These are phyloP conservation scores for Rhea pennata DNA, from an alignment of 2,113 vertebrate species.

Conservation along the genomic window DNA sequence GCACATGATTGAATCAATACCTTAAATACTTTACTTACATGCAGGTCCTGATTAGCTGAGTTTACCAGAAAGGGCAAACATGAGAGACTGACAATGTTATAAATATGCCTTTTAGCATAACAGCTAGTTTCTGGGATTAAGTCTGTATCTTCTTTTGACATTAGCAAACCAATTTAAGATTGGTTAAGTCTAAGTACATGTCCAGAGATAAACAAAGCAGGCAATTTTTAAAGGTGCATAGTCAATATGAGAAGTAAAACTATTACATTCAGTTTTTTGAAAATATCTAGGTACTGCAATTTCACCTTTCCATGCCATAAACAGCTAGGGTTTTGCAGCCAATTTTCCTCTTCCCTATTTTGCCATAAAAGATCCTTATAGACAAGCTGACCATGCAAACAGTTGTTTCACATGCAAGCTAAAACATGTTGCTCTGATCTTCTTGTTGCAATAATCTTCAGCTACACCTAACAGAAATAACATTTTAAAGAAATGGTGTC, in stretches of 20 bases:
- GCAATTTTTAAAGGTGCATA: neutral
- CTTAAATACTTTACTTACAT: neutral
- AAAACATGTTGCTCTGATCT: neutral
- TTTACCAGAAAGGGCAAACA: neutral
- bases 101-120: neutral
- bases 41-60: neutral
- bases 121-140: neutral
- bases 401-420: neutral
- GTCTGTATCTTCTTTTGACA: neutral
- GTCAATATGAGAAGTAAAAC: neutral
- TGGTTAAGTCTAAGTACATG: neutral
- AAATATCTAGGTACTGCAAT: neutral
- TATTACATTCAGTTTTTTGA: no score
- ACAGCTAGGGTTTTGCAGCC: neutral
- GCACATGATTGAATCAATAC: neutral
- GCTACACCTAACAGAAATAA: neutral
- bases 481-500: conserved; percentile 7
- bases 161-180: neutral
- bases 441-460: conserved; percentile 1
- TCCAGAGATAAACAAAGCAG: neutral
- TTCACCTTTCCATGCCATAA: neutral
- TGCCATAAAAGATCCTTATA: neutral
- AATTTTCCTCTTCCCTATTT: neutral
- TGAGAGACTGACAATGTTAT: neutral
- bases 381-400: neutral